phyloP scores from a whole-genome alignment of 2,888 invertebrate species.

The Pocota personata region DNA sequence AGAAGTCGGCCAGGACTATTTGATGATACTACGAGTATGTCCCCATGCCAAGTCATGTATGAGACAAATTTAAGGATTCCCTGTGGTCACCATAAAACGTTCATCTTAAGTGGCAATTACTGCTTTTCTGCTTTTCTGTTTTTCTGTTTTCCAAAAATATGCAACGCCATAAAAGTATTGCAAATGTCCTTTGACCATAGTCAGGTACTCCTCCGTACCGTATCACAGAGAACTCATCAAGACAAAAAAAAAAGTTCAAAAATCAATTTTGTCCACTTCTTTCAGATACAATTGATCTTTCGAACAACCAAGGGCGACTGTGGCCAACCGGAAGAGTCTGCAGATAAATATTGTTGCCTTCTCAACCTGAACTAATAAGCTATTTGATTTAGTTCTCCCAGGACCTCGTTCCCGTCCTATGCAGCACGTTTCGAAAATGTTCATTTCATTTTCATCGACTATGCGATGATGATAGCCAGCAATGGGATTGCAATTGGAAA shows the following conservation, averaged over 20 bases:
- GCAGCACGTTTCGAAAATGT: slow-evolving; percentile 65
- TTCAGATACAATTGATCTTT: slow-evolving; percentile 56
- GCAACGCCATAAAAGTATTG: slow-evolving; percentile 58
- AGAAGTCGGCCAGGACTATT: slow-evolving; percentile 15
- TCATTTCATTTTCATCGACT: slow-evolving; percentile 68
- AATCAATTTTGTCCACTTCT: slow-evolving; percentile 69
- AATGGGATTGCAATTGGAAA: slow-evolving; percentile 62
- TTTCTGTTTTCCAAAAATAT: slow-evolving; percentile 34
- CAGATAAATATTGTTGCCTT: slow-evolving; percentile 74
- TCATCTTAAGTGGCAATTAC: slow-evolving; percentile 70
- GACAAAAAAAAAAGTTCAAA: slow-evolving; percentile 23
- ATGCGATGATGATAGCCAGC: slow-evolving; percentile 59
- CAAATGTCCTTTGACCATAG: slow-evolving; percentile 36
- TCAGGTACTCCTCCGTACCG: slow-evolving; percentile 34
- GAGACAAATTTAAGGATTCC: slow-evolving; percentile 37
- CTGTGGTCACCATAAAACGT: slow-evolving; percentile 64
- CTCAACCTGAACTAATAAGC: slow-evolving; percentile 74
- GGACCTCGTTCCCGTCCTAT: slow-evolving; percentile 9
- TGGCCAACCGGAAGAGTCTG: slow-evolving; percentile 71
- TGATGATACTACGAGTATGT: background rate
- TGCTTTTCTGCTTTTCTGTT: slow-evolving; percentile 40
- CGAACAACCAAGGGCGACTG: slow-evolving; percentile 54
- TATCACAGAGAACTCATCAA: slow-evolving; percentile 18
- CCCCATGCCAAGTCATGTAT: slow-evolving; percentile 40
- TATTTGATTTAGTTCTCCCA: slow-evolving; percentile 68